phyloP scores from a whole-genome alignment of 2,888 invertebrate species.

The Venusia cambrica region DNA sequence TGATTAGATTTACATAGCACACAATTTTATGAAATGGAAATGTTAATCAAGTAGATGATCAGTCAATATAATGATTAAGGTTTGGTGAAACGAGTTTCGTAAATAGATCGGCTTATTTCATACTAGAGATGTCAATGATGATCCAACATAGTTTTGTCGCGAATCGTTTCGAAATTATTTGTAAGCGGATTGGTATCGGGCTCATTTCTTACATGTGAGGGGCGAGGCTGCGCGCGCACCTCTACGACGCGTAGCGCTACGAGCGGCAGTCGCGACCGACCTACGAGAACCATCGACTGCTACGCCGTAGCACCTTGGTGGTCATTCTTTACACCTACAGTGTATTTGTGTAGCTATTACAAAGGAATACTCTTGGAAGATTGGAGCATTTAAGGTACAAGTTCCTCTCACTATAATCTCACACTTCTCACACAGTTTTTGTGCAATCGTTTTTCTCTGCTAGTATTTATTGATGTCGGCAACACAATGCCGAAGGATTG shows the following conservation, averaged over 20 bases:
- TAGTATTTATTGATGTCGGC: conserved; percentile 21
- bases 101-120: too few relatives aligned
- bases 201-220: conserved; percentile 68
- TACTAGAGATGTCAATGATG: conserved; percentile 14
- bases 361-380: conserved; percentile 34
- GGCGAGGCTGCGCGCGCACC: conserved; percentile 77
- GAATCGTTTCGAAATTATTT: conserved; percentile 61
- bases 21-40: too few relatives aligned
- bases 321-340: conserved; percentile 38
- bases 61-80: too few relatives aligned
- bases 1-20: too few relatives aligned
- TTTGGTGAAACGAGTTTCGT: too few relatives aligned
- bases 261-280: conserved; percentile 64
- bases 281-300: conserved; percentile 61
- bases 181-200: conserved; percentile 72
- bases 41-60: background rate
- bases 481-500: conserved; percentile 21
- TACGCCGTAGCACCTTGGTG: conserved; percentile 59
- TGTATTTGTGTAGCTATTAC: conserved; percentile 48
- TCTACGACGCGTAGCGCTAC: conserved; percentile 58
- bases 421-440: background rate
- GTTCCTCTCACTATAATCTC: conserved; percentile 2
- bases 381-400: conserved; percentile 38
- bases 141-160: conserved; percentile 51
- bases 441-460: background rate